Percentiles rank a stretch among this genome's conserved stretches.
phyloP scores from a whole-genome alignment of 2,797 vertebrate species.

The Glossophaga mutica region DNA sequence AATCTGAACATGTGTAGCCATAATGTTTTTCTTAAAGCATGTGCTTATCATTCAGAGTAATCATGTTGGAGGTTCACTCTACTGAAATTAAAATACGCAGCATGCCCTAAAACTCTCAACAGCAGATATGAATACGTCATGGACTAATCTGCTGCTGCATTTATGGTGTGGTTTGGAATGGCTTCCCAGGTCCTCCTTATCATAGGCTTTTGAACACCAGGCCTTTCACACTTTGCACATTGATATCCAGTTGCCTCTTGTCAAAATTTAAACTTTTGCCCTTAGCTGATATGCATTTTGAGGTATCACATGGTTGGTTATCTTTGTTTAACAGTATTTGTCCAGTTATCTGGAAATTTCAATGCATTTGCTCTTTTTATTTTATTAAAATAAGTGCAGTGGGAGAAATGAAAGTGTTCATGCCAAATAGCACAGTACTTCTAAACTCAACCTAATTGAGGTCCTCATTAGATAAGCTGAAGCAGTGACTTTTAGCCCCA shows the following conservation, averaged over 20 bases:
- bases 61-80: background rate
- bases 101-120: background rate
- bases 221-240: background rate
- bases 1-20: background rate
- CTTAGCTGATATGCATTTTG: background rate
- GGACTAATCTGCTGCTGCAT: background rate
- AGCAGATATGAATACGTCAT: background rate
- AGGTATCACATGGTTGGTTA: background rate
- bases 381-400: background rate
- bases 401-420: background rate
- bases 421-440: background rate
- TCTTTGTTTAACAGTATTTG: background rate
- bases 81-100: background rate
- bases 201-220: background rate
- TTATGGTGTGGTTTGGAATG: fast-evolving
- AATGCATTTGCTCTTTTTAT: background rate
- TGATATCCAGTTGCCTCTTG: background rate
- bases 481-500: background rate
- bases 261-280: background rate
- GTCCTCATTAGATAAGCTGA: background rate
- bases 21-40: background rate
- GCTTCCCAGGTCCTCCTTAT: background rate
- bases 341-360: background rate
- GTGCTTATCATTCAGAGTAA: background rate
- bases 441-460: background rate